A percentile compares a stretch with the other conserved stretches of the same genome.
Conservation (phyloP, 2,797 vertebrate species). For the Coluber constrictor region DNA sequence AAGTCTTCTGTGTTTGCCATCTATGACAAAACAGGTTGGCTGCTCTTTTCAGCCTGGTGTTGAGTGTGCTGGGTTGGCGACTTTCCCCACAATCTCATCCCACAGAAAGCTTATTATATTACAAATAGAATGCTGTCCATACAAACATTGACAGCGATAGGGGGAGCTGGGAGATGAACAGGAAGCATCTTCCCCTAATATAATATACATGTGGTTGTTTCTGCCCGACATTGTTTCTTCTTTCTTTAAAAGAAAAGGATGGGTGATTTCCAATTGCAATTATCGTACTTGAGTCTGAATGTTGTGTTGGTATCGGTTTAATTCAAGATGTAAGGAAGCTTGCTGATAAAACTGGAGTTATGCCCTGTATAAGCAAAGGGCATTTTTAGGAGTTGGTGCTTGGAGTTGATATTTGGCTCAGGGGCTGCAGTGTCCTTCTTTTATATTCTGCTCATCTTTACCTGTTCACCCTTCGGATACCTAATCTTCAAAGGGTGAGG, state of each 20-base stretch:
- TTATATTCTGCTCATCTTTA: not conserved
- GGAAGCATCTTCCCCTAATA: not conserved
- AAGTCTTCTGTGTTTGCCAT: not conserved
- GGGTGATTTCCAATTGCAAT: not conserved
- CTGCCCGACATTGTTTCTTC: not conserved
- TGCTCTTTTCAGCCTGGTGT: not conserved
- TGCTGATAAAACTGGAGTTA: not conserved
- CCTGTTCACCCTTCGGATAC: not conserved
- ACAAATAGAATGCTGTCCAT: not conserved
- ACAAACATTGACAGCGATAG: not conserved
- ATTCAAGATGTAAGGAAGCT: not conserved
- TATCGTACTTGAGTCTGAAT: not conserved
- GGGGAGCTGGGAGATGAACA: not conserved
- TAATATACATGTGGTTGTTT: not conserved
- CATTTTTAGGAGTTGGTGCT: not conserved
- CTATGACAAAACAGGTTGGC: not conserved
- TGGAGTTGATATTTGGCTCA: not conserved
- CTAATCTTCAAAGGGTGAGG: not conserved
- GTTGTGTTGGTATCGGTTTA: not conserved
- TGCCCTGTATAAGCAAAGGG: not conserved
- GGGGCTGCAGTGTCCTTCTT: not conserved
- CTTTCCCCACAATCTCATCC: not conserved
- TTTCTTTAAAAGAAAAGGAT: not conserved
- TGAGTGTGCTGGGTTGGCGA: not conserved
- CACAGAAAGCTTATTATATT: not conserved